Evolutionary conservation across 2,888 invertebrate genomes (phyloP).

Genomic region (Tetragonula carbonaria): DNA sequence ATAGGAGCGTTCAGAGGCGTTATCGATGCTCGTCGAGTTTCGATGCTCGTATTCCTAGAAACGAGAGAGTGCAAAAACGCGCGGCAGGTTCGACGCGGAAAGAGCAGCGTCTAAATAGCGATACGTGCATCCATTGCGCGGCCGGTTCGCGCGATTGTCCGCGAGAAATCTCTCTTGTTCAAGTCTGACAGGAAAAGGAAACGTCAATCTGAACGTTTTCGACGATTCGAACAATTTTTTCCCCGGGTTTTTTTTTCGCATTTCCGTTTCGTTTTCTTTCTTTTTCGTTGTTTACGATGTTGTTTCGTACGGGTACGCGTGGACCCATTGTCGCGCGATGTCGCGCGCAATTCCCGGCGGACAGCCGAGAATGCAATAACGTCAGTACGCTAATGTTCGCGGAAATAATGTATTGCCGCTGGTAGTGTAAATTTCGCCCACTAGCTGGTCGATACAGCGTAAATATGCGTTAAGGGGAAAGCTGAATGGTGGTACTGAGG

Average conservation of each 20-base stretch:
- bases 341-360: constrained; percentile 54
- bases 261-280: not conserved
- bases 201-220: constrained; percentile 1
- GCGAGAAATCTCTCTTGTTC: not conserved
- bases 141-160: not conserved
- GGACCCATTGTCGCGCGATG: constrained; percentile 57
- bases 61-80: not conserved
- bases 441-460: constrained; percentile 75
- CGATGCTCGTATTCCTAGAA: not conserved
- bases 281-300: not conserved
- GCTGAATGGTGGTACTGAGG: constrained; percentile 45
- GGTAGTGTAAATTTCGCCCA: constrained; percentile 77
- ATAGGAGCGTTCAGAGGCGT: not conserved
- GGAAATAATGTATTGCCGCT: constrained; percentile 76
- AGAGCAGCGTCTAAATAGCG: not conserved
- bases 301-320: constrained; percentile 32
- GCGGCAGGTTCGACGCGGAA: not conserved
- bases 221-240: constrained; percentile 23
- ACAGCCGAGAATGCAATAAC: constrained; percentile 65
- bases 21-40: not conserved
- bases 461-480: constrained; percentile 75
- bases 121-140: not conserved
- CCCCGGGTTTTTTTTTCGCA: not conserved
- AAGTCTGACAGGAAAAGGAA: not conserved
- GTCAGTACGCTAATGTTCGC: constrained; percentile 72